Base-by-base conservation (phyloP, 2,113 vertebrate genomes). In the Campylomormyrus numenius region DNA sequence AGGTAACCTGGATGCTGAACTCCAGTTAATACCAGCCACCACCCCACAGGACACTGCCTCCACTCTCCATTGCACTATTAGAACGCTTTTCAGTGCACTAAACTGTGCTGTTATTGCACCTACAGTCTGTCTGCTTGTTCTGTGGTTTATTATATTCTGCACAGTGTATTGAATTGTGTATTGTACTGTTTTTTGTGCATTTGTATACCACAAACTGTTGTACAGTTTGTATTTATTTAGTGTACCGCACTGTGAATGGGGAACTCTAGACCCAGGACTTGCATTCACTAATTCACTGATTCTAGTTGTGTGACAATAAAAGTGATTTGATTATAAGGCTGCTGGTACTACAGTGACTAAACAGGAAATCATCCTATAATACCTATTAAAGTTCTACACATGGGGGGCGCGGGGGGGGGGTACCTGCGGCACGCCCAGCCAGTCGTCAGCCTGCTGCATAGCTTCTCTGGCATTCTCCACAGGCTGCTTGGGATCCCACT, bases 371-470 rank as follows among this genome's bases (percentile, higher is more conserved):
- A 39, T 1, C 31, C 70, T 39, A 77, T 77, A 35, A 39, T 77
- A 77, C 3, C 1, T 77, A 24, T 74, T 35, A 3, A 15, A 35
- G 27, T 10, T 35, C n/a, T n/a, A n/a, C n/a, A n/a, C n/a, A n/a
- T n/a, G 13, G 31, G 35, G 3, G 13, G 13, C 48, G 35, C 49
- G 85, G 2, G 31, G 70, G 88, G 3, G 31, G 42, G 66, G 93
- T 93, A 98, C 97, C 97, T 98, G 97, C 70, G 97, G 97, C 88
- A 98, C 97, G 0, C 97, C 97, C 46, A 98, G 93, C 97, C 97
- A 98, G 85, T 98, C 97, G 1, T 98, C 97, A 0, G 97, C 97
- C 92, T 98, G 97, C 85, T 98, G 97, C 97, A 98, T 98, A 91
- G 97, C 97, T 91, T 98, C 97, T 89, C 96, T 95, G 89, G 97